Percentiles rank a stretch among this genome's conserved stretches.
These are phyloP conservation scores for Chrysolina americana DNA, from an alignment of 2,888 invertebrate genomes.

Conservation along the genomic window DNA sequence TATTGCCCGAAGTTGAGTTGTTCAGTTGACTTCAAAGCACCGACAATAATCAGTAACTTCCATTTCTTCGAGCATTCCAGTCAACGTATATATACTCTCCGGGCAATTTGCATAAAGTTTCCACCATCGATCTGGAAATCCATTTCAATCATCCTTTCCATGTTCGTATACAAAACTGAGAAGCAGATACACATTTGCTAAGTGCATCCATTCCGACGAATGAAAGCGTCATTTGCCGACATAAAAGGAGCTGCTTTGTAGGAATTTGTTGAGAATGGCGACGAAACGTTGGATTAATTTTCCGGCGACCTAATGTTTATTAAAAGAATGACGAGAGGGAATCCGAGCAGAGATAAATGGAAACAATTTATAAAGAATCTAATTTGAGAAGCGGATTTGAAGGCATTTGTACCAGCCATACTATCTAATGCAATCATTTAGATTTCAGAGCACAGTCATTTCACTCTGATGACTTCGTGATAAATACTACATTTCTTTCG, in stretches of 20 bases:
- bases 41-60: constrained; percentile 16
- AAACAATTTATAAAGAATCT: constrained; percentile 49
- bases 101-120: constrained; percentile 20
- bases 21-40: not conserved
- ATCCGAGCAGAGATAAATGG: constrained; percentile 50
- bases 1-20: not conserved
- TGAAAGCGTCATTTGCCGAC: constrained; percentile 33
- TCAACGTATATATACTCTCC: constrained; percentile 2
- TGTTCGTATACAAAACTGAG: constrained; percentile 31
- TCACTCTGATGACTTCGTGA: constrained; percentile 53
- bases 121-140: constrained; percentile 24
- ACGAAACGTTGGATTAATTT: constrained; percentile 47
- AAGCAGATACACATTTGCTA: constrained; percentile 39
- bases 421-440: constrained; percentile 59
- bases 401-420: constrained; percentile 57
- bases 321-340: constrained; percentile 48
- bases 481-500: constrained; percentile 61
- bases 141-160: constrained; percentile 31
- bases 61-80: not conserved
- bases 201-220: constrained; percentile 38
- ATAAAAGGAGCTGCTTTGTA: constrained; percentile 40
- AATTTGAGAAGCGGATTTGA: constrained; percentile 55
- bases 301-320: constrained; percentile 46
- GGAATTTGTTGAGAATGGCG: constrained; percentile 42
- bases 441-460: constrained; percentile 44